Evolutionary conservation across 2,113 vertebrate species (phyloP).

Genomic region (Drymodes brunneopygia): DNA sequence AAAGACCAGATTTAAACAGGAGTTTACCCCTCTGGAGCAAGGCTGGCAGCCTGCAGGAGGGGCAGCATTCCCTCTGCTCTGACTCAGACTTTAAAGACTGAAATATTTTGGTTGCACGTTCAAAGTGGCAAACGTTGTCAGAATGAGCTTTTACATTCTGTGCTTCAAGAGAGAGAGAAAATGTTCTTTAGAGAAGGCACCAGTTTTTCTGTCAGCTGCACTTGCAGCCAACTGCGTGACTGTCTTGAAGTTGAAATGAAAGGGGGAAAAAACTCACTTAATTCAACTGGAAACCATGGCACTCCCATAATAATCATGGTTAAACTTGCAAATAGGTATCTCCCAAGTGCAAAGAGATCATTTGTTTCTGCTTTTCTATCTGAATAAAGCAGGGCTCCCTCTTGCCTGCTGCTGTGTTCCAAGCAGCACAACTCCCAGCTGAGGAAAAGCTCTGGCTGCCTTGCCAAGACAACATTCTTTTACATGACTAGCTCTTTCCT

Average conservation of each 20-base stretch:
- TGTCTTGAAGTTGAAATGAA: background rate
- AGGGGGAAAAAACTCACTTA: background rate
- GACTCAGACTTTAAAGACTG: background rate
- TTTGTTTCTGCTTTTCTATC: background rate
- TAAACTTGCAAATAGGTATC: background rate
- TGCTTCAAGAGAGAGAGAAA: background rate
- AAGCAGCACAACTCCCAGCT: background rate
- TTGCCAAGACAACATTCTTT: conserved; percentile 63
- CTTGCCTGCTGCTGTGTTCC: conserved; percentile 6
- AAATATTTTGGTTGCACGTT: background rate
- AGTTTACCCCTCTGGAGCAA: background rate
- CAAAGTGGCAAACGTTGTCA: background rate
- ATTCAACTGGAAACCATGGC: background rate
- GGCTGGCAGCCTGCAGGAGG: background rate
- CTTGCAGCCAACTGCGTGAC: background rate
- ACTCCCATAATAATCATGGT: background rate
- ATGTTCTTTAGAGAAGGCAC: background rate
- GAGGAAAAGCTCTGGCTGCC: background rate
- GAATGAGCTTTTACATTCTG: background rate
- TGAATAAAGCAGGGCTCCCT: background rate
- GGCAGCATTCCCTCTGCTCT: background rate
- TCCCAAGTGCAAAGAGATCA: background rate
- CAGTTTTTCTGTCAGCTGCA: background rate
- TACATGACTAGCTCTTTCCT: conserved; percentile 65
- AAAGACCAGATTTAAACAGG: too few species aligned